Conservation (phyloP, 2,888 invertebrate genomes). For the Dasysyrphus tricinctus region DNA sequence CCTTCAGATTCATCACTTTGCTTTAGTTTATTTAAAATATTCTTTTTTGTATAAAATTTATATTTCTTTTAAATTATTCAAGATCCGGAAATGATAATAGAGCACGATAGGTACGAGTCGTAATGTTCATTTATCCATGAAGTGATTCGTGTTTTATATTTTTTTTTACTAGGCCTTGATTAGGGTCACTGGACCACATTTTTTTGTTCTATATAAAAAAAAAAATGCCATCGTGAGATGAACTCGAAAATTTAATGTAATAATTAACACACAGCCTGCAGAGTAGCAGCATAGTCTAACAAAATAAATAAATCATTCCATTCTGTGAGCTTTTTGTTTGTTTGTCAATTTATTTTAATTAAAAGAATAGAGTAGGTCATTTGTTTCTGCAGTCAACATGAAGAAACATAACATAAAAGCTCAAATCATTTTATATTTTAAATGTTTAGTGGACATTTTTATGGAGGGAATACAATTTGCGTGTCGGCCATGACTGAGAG, state of each 20-base stretch:
- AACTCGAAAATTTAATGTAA: slow-evolving; percentile 19
- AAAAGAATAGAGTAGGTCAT: slow-evolving; percentile 66
- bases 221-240: slow-evolving; percentile 7
- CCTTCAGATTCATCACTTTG: neutral
- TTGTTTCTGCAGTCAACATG: slow-evolving; percentile 26
- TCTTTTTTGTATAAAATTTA: neutral
- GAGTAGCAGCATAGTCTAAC: neutral
- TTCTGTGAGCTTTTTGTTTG: slow-evolving; percentile 25
- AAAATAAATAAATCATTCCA: slow-evolving; percentile 8
- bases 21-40: no score
- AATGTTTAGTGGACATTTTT: neutral
- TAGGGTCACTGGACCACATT: slow-evolving; percentile 27
- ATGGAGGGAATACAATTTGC: neutral
- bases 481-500: neutral
- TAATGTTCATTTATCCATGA: neutral
- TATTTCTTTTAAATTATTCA: slow-evolving; percentile 3
- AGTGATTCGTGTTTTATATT: neutral
- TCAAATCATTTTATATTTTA: neutral
- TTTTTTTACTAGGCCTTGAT: slow-evolving; percentile 2
- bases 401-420: neutral
- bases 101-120: neutral
- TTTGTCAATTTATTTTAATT: slow-evolving; percentile 66
- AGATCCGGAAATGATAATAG: slow-evolving; percentile 17
- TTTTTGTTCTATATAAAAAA: slow-evolving; percentile 1
- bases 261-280: slow-evolving; percentile 4